Evolutionary conservation across 2,113 vertebrate species (phyloP), one percentile per base, ranked within the genome.

Genomic region (Psittacula cyanocephala): DNA sequence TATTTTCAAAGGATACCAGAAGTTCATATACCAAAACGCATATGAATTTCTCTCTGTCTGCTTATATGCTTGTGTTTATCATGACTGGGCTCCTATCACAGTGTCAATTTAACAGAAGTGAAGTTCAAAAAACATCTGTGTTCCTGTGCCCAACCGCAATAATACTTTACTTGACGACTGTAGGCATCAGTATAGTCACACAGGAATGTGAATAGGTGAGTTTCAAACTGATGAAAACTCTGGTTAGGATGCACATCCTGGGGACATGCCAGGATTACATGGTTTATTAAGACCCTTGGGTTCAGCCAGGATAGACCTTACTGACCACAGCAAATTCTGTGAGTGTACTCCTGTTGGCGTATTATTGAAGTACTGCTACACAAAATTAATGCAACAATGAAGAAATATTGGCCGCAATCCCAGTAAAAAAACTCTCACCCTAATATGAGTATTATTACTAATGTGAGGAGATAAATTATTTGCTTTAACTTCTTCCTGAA

Each of bases 1-100:
- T 74, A 15, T 77, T 94, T 96, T 94, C 81, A 91, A 94, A 96
- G 67, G 28, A 82, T 72, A 77, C 41, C 39, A 76, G 63, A 89
- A 67, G 31, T 53, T 89, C 78, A 69, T 53, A 59, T 18, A 70
- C 13, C 33, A 89, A 87, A 94, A 77, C 0, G 0, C 47, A 29
- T 13, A 85, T 0, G 2, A 89, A 89, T 95, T 89, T 77, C 59
- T 79, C 49, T 59, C 23, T 49, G 62, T 41, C 52, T 85, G 49
- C 69, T 91, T 89, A 64, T 33, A 23, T 20, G 27, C 17, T 44
- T 87, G 52, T 53, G 24, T 94, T 82, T 85, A 69, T 82, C 49
- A 11, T 53, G 59, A 65, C 62, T 77, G 49, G 22, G 49, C 46
- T 82, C 44, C 65, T 72, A 52, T 89, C 67, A 44, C 55, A 62